Evolutionary conservation across 2,888 invertebrate species (phyloP), one percentile per base, ranked within the genome.

Genomic region (Dynastes grantii): DNA sequence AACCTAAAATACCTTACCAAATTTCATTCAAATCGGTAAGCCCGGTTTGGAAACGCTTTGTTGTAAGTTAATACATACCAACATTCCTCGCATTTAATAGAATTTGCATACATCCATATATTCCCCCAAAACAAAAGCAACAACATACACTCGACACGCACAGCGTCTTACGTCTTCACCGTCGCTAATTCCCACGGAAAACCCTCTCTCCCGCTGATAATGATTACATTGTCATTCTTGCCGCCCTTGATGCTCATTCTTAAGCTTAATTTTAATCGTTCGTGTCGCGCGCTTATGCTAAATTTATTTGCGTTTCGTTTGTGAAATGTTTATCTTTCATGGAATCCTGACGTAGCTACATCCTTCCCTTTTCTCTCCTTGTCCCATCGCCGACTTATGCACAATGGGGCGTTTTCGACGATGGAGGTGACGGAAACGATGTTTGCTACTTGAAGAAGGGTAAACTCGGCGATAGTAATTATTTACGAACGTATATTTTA

Each of bases 261-360:
- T 68, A 68, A 51, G 27, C 68, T 68, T 68, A 68, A 68, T 68
- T 68, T 32, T 68, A 49, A 68, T 68, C 49, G 68, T 40, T 27
- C 40, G 27, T 53, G 51, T 49, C 51, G 22, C 29, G 68, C 22
- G 22, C 68, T 68, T 51, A 51, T 51, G 51, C 49, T 29, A 51
- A 68, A 68, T 68, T 68, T 68, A 68, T 68, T 68, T 68, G 51
- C 68, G 5, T 51, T 49, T 68, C 49, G 68, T 68, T 68, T 51
- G 51, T 68, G 68, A 68, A 68, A 68, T 53, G 68, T 68, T 68
- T 68, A 68, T 68, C 68, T 68, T 68, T 68, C 68, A 27, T 27
- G 68, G 68, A 51, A 68, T 68, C 27, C 55, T 58, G 22, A 58
- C 55, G 55, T 16, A 8, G 55, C 53, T 37, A 37, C 32, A 37